These are phyloP conservation scores for Sebastes minor DNA, from an alignment of 2,797 vertebrate species.

Conservation along the genomic window DNA sequence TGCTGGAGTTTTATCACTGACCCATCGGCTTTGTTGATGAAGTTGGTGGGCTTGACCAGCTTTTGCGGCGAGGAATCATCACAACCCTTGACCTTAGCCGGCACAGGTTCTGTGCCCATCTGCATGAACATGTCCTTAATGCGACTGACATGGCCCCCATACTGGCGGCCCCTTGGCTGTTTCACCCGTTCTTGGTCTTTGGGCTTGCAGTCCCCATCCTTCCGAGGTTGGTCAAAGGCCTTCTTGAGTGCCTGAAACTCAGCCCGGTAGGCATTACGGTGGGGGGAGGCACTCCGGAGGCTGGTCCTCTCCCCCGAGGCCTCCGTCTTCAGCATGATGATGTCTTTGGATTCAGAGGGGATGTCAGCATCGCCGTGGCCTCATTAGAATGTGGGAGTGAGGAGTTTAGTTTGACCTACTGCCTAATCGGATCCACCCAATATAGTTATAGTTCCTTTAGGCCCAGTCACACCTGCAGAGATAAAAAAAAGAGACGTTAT, in stretches of 20 bases:
- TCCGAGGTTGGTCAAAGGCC: slow-evolving; percentile 95
- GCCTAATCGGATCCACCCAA: slow-evolving; percentile 44
- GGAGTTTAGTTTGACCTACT: slow-evolving; percentile 46
- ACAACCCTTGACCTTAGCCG: slow-evolving; percentile 72
- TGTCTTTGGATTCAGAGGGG: slow-evolving; percentile 80
- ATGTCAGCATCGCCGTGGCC: slow-evolving; percentile 85
- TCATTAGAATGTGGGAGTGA: slow-evolving; percentile 65
- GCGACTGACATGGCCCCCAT: slow-evolving; percentile 96
- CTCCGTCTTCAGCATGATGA: slow-evolving; percentile 98
- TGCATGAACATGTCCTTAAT: slow-evolving; percentile 99
- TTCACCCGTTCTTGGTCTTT: slow-evolving; percentile 87
- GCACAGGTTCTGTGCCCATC: slow-evolving; percentile 89
- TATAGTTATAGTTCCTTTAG: slow-evolving; percentile 27
- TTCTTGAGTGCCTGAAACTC: slow-evolving; percentile 98
- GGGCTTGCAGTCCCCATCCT: slow-evolving; percentile 86
- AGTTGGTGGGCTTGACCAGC: slow-evolving; percentile 89
- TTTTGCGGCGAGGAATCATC: slow-evolving; percentile 89
- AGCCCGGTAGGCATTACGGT: slow-evolving; percentile 96
- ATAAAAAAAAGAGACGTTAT: slow-evolving; percentile 30
- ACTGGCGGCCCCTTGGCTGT: slow-evolving; percentile 93
- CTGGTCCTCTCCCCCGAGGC: slow-evolving; percentile 93
- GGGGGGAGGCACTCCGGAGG: slow-evolving; percentile 97
- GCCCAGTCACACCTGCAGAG: slow-evolving; percentile 63
- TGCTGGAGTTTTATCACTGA: slow-evolving; percentile 89
- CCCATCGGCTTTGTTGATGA: slow-evolving; percentile 91